A percentile compares a stretch with the other conserved stretches of the same genome.
Conservation (phyloP, 2,888 invertebrate species). For the Agrotis clavis region DNA sequence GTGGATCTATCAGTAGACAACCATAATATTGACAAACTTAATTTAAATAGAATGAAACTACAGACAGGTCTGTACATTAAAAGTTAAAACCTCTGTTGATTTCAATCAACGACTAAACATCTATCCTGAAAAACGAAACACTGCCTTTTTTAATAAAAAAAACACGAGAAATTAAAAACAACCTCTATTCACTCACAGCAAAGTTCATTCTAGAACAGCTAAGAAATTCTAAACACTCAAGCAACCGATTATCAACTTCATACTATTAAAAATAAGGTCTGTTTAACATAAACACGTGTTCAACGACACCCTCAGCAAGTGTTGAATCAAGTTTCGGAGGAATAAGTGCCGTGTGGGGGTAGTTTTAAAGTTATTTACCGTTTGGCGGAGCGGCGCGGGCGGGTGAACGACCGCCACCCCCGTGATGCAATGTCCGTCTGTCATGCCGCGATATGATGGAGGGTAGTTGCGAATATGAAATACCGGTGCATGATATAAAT, state of each 20-base stretch:
- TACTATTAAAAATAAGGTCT: constrained; percentile 40
- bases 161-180: constrained; percentile 6
- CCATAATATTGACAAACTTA: constrained; percentile 10
- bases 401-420: constrained; percentile 81
- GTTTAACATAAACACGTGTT: constrained; percentile 53
- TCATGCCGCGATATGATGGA: constrained; percentile 62
- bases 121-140: constrained; percentile 18
- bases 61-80: background rate
- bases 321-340: constrained; percentile 30
- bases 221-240: constrained; percentile 13
- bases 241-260: constrained; percentile 39
- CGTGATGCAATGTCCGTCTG: constrained; percentile 76
- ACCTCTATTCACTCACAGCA: background rate
- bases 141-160: constrained; percentile 7
- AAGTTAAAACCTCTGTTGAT: constrained; percentile 3
- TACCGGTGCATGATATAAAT: constrained; percentile 40
- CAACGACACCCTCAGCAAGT: constrained; percentile 36
- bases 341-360: constrained; percentile 48
- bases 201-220: constrained; percentile 24
- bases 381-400: constrained; percentile 68
- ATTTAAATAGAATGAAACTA: constrained; percentile 11
- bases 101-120: constrained; percentile 18
- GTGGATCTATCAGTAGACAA: background rate
- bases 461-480: constrained; percentile 50
- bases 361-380: constrained; percentile 65